A percentile compares a stretch with the other conserved stretches of the same genome.
Conservation (phyloP, 2,113 vertebrate genomes). For the Ceratotherium simum region DNA sequence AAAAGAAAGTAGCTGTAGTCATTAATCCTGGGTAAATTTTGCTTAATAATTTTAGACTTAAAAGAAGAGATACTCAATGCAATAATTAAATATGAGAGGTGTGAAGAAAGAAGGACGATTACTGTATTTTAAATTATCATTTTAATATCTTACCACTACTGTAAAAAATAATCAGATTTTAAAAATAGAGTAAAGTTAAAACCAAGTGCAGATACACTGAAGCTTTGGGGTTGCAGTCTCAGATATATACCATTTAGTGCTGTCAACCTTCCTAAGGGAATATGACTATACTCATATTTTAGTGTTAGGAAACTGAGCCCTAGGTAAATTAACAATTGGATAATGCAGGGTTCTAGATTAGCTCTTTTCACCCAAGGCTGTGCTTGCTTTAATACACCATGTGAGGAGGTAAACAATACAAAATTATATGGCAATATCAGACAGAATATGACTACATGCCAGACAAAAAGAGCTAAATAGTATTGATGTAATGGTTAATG, state of each 20-base stretch:
- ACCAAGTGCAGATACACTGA: neutral
- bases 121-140: neutral
- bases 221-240: neutral
- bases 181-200: neutral
- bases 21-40: neutral
- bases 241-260: neutral
- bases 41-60: neutral
- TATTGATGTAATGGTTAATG: neutral
- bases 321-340: neutral
- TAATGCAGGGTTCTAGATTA: neutral
- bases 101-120: neutral
- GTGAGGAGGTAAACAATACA: neutral
- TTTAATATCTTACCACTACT: neutral
- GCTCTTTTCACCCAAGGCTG: neutral
- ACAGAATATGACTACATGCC: neutral
- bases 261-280: neutral
- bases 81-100: neutral
- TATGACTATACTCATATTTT: neutral
- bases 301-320: neutral
- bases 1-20: neutral
- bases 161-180: neutral
- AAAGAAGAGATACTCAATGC: neutral
- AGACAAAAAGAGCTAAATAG: neutral
- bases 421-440: neutral
- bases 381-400: neutral